Percentiles rank a stretch among this genome's conserved stretches.
Conservation (phyloP, 2,888 invertebrate genomes). For the Geotrupes spiniger region DNA sequence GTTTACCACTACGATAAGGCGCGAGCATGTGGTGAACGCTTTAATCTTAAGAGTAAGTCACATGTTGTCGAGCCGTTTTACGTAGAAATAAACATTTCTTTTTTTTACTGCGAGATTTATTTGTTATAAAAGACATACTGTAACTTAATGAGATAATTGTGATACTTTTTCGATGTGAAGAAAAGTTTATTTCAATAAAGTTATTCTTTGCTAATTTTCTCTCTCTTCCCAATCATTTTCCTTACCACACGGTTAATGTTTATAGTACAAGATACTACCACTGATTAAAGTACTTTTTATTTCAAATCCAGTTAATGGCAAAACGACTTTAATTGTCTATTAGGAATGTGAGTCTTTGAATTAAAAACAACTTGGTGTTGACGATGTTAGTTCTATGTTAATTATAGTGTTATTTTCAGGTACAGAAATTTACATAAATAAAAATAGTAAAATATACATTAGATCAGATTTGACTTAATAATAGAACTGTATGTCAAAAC, state of each 20-base stretch:
- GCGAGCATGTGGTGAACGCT: background rate
- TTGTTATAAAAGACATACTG: constrained; percentile 20
- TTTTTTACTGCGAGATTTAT: constrained; percentile 18
- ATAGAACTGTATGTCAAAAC: too few species aligned
- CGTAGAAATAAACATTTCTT: constrained; percentile 31
- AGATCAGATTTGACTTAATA: background rate
- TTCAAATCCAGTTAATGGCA: constrained; percentile 3
- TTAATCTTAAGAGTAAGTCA: constrained; percentile 1
- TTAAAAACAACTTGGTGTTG: background rate
- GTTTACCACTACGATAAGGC: background rate
- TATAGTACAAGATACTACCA: constrained; percentile 23
- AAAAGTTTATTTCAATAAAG: constrained; percentile 40
- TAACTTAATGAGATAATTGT: constrained; percentile 34
- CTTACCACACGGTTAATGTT: constrained; percentile 14
- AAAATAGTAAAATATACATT: background rate
- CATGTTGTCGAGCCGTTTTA: constrained; percentile 1
- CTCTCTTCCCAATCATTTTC: constrained; percentile 20
- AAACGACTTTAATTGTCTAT: constrained; percentile 17
- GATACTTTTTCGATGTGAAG: constrained; percentile 35
- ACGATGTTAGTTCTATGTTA: background rate
- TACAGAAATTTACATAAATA: constrained; percentile 7
- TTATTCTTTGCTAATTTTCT: constrained; percentile 31
- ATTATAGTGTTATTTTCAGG: constrained; percentile 1
- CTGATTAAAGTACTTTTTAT: constrained; percentile 20
- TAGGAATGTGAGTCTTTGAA: background rate